Evolutionary conservation across 2,113 vertebrate species (phyloP).

Genomic region (Hemiprocne comata): DNA sequence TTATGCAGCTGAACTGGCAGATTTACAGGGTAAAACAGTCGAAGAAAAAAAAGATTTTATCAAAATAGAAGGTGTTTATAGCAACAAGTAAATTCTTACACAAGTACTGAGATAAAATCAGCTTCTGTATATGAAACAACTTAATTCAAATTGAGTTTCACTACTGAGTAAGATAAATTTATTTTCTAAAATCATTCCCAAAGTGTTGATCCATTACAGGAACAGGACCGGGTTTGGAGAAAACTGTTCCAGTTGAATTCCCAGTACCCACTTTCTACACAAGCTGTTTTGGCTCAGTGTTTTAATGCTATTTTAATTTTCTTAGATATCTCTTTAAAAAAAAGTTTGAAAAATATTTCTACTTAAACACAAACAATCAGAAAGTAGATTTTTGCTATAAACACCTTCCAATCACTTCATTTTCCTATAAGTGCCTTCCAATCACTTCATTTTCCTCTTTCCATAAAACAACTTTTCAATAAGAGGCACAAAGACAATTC

Average conservation of each 20-base stretch:
- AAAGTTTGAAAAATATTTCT: not conserved
- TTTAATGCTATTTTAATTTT: constrained; percentile 6
- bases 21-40: constrained; percentile 38
- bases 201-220: constrained; percentile 28
- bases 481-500: not conserved
- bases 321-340: not conserved
- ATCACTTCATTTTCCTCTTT: not conserved
- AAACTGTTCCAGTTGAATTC: constrained; percentile 14
- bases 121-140: constrained; percentile 48
- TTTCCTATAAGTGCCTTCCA: not conserved
- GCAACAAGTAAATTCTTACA: constrained; percentile 52
- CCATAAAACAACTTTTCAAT: not conserved
- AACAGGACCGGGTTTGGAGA: constrained; percentile 29
- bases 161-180: constrained; percentile 9
- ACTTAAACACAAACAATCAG: not conserved
- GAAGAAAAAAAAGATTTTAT: not conserved
- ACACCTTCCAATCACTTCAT: not conserved
- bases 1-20: constrained; percentile 8
- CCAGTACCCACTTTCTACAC: not conserved
- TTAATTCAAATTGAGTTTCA: constrained; percentile 17
- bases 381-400: not conserved
- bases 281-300: constrained; percentile 16
- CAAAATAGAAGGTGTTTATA: constrained; percentile 52
- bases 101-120: constrained; percentile 43
- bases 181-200: constrained; percentile 32